These are phyloP conservation scores for Trachops cirrhosus DNA, from an alignment of 2,797 vertebrate genomes.

Conservation along the genomic window DNA sequence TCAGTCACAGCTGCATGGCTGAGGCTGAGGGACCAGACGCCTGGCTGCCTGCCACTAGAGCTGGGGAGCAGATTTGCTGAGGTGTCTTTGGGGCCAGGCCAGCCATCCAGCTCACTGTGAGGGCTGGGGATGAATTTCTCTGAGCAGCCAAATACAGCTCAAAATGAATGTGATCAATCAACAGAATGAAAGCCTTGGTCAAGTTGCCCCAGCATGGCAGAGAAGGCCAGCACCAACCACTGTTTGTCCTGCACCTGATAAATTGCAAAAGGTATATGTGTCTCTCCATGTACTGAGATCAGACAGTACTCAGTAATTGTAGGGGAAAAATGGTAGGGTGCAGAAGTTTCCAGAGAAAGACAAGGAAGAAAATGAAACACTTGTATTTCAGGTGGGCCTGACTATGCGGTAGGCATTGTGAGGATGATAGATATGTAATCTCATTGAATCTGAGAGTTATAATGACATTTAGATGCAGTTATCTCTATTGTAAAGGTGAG, in stretches of 20 bases:
- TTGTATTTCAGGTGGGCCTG: neutral
- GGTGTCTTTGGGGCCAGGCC: constrained; percentile 65
- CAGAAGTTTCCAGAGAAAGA: neutral
- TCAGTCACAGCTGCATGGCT: constrained; percentile 52
- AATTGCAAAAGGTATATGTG: neutral
- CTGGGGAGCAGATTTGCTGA: constrained; percentile 70
- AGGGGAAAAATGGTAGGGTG: neutral
- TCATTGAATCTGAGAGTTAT: neutral
- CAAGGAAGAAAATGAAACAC: constrained; percentile 18
- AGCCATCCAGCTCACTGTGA: constrained; percentile 41
- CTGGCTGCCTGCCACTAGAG: constrained; percentile 60
- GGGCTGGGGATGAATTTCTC: constrained; percentile 43
- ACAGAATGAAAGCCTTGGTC: constrained; percentile 46
- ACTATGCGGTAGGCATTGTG: too few species aligned
- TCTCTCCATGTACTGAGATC: neutral
- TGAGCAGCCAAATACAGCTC: constrained; percentile 36
- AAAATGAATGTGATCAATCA: constrained; percentile 46
- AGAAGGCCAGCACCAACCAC: neutral
- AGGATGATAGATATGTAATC: neutral
- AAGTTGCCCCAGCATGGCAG: neutral
- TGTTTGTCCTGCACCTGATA: neutral
- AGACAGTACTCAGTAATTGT: neutral
- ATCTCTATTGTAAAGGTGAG: neutral
- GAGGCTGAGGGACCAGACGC: constrained; percentile 40
- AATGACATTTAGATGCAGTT: neutral